Percentiles rank a stretch among this genome's conserved stretches.
Conservation (phyloP, 2,797 vertebrate species). For the Lophura swinhoii region DNA sequence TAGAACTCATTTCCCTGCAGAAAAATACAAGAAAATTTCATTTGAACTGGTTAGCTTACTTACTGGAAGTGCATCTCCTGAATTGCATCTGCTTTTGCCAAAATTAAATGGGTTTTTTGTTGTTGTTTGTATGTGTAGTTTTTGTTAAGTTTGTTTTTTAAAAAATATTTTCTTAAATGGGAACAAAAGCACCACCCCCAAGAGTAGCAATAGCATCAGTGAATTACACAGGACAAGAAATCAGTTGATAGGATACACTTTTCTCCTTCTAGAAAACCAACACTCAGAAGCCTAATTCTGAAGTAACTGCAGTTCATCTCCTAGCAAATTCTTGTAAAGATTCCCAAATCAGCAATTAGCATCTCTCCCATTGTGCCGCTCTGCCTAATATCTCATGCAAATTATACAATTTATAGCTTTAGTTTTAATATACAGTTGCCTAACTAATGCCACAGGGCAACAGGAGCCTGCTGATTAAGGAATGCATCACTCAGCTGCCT, state of each 20-base stretch:
- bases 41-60: neutral
- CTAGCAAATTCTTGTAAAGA: constrained; percentile 15
- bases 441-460: neutral
- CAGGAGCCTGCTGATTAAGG: constrained; percentile 34
- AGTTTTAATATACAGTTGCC: neutral
- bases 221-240: constrained; percentile 11
- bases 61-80: neutral
- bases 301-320: constrained; percentile 51
- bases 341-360: constrained; percentile 52
- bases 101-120: neutral
- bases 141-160: neutral
- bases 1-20: neutral
- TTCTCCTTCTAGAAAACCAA: constrained; percentile 49
- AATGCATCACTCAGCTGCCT: neutral
- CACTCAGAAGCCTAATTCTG: neutral
- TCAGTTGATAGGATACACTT: neutral
- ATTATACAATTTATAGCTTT: constrained; percentile 59
- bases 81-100: neutral
- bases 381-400: constrained; percentile 59
- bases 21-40: neutral
- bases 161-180: constrained; percentile 8
- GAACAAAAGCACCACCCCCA: neutral
- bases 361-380: constrained; percentile 33
- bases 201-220: neutral
- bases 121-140: neutral